phyloP scores from a whole-genome alignment of 92 coral and sea anemone genomes.

The Parazoanthus swiftii region DNA sequence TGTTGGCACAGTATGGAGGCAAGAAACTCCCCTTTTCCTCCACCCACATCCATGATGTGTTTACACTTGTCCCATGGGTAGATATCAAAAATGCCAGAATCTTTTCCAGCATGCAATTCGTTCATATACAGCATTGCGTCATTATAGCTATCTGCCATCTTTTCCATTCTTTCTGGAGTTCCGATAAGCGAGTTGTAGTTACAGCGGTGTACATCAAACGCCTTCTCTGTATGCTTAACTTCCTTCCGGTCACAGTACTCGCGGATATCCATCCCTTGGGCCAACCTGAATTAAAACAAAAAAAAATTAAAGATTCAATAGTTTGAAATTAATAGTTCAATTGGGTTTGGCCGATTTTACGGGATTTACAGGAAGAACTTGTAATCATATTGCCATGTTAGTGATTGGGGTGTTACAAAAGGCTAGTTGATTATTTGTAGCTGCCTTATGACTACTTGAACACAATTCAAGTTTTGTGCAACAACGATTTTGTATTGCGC shows the following conservation, averaged over 20 bases:
- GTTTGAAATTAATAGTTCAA: no score
- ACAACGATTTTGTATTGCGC: no score
- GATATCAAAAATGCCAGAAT: constrained; percentile 35
- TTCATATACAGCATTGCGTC: constrained; percentile 47
- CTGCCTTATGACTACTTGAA: no score
- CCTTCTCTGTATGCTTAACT: background rate
- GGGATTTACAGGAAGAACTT: no score
- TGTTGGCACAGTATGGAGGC: constrained; percentile 58
- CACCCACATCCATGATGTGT: constrained; percentile 61
- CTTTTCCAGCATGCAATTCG: constrained; percentile 31
- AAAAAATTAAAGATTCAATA: no score
- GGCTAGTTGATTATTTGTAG: no score
- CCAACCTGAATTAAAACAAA: constrained; percentile 6
- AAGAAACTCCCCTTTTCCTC: constrained; percentile 58
- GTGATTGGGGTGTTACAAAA: no score
- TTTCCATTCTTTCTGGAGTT: constrained; percentile 49
- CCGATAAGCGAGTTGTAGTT: constrained; percentile 36
- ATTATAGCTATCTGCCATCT: constrained; percentile 50
- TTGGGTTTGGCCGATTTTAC: no score
- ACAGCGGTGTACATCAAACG: background rate
- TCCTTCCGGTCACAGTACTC: constrained; percentile 21
- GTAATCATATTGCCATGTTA: no score
- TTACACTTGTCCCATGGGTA: constrained; percentile 65
- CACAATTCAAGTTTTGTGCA: no score
- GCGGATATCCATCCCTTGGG: constrained; percentile 6